Percentiles rank a stretch among this genome's conserved stretches.
phyloP scores from a whole-genome alignment of 1,140 invertebrate genomes.

The Drosophila azteca region DNA sequence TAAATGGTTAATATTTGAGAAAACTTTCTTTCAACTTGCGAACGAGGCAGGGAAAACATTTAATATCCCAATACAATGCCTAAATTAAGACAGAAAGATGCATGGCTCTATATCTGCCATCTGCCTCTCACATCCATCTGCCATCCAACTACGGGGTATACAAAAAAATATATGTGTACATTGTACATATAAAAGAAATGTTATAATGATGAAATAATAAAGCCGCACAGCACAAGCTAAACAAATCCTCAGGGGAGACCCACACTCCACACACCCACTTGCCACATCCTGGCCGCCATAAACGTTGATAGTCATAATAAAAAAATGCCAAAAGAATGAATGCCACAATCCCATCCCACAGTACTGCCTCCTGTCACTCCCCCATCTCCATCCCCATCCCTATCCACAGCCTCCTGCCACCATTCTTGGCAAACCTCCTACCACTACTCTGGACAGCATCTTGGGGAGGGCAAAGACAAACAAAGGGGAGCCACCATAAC shows the following conservation, averaged over 20 bases:
- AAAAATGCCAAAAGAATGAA: slow-evolving; percentile 39
- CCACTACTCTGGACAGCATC: slow-evolving; percentile 17
- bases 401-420: too few species aligned
- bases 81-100: too few species aligned
- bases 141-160: too few species aligned
- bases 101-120: too few species aligned
- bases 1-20: too few species aligned
- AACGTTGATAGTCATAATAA: slow-evolving; percentile 74
- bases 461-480: slow-evolving; percentile 40
- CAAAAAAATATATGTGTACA: too few species aligned
- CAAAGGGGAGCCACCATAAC: slow-evolving; percentile 47
- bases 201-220: slow-evolving; percentile 81
- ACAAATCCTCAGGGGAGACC: slow-evolving; percentile 58
- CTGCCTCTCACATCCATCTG: too few species aligned
- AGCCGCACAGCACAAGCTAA: slow-evolving; percentile 55
- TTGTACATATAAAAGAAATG: slow-evolving; percentile 37
- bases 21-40: too few species aligned
- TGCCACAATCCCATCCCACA: slow-evolving; percentile 2
- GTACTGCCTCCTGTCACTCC: neutral
- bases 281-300: slow-evolving; percentile 41
- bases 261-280: slow-evolving; percentile 16
- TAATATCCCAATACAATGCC: too few species aligned
- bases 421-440: too few species aligned
- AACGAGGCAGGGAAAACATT: too few species aligned
- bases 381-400: too few species aligned